Base-by-base conservation (phyloP, 2,888 invertebrate genomes). In the Liodrosophila aerea region DNA sequence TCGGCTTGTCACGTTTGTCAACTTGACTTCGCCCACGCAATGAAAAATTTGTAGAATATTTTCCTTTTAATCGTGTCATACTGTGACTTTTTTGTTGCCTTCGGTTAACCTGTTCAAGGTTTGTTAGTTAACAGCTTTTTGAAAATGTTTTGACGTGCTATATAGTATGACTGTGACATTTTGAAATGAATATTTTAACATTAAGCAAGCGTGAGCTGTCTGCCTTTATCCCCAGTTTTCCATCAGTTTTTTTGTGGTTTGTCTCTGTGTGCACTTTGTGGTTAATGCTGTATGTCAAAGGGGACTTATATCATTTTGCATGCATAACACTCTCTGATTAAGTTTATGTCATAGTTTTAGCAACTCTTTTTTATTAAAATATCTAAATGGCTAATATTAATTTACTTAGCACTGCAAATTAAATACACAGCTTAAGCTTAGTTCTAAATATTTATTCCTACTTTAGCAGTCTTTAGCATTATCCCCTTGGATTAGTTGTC, bases 161-260 rank as follows among this genome's bases (percentile, higher is more conserved):
- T 22, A 22, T 22, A 5, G 5, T 22, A 63, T 64, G 63, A 41
- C 54, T 56, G 34, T 64, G 65, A 63, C 77, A 63, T 54, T 61
- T 64, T 30, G 36, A 62, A 36, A 61, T 64, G 30, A 54, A 64
- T 68, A 50, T 50, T 63, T 50, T 16, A 39, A 33, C 9, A 15
- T 36, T 16, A 31, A 22, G 22, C 22, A 5, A 22, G 5, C 22
- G 22, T 31, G 12, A 40, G 9, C 16, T 15, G 9, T 12, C 12
- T n/a, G 22, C 30, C 27, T 12, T 18, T 30, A 40, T 43, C 36
- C 50, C 11, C 45, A 22, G 15, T 39, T 56, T 16, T 50, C 18
- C 18, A 7, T 27, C 33, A n/a, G 41, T 9, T 36, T 39, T 18
- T 39, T 12, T 37, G 47, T 16, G 54, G 47, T 43, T 39, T 47